A percentile compares a stretch with the other conserved stretches of the same genome.
These are phyloP conservation scores for Eonycteris spelaea DNA, from an alignment of 2,113 vertebrate genomes.

Conservation along the genomic window DNA sequence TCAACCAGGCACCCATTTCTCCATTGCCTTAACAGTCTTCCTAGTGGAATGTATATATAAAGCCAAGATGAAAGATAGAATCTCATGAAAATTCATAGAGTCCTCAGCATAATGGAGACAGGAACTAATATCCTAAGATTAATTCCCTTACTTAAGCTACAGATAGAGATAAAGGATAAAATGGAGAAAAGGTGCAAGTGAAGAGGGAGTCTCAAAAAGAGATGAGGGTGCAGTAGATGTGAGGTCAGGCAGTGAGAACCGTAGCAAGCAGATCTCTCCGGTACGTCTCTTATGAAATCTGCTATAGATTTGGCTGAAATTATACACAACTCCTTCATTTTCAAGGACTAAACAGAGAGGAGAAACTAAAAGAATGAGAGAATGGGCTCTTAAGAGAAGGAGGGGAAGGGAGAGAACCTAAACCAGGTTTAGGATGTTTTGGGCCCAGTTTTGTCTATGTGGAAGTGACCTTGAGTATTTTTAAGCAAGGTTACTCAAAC, in stretches of 20 bases:
- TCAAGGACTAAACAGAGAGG: background rate
- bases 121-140: background rate
- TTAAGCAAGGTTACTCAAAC: background rate
- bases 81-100: background rate
- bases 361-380: background rate
- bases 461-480: constrained; percentile 21
- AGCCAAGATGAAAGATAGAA: background rate
- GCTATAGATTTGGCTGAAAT: background rate
- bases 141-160: background rate
- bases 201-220: background rate
- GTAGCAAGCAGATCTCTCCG: background rate
- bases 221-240: rapidly evolving
- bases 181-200: background rate
- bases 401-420: background rate
- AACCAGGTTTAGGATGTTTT: background rate
- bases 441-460: background rate
- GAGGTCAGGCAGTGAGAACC: background rate
- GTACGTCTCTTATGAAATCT: background rate
- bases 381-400: background rate
- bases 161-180: background rate
- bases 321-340: background rate
- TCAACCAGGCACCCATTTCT: background rate
- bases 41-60: background rate
- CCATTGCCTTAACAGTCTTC: background rate
- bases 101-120: background rate